These are phyloP conservation scores for Albula goreensis DNA, from an alignment of 2,113 vertebrate species.

Conservation along the genomic window DNA sequence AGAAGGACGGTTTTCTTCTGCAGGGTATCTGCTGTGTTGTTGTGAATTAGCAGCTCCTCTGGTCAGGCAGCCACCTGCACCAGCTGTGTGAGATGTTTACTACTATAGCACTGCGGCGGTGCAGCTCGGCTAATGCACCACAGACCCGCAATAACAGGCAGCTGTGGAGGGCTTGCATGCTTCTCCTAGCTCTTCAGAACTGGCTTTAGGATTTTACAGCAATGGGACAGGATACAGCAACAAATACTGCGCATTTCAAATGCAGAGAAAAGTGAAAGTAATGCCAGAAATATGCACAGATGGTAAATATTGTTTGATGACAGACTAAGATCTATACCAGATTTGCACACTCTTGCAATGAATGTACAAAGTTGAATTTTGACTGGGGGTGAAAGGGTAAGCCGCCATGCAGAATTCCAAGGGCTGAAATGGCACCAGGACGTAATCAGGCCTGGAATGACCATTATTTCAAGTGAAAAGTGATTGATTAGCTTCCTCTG, in stretches of 20 bases:
- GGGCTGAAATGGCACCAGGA: neutral
- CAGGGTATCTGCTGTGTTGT: no score
- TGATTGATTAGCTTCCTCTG: conserved; percentile 18
- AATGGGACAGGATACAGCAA: neutral
- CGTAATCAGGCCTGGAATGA: neutral
- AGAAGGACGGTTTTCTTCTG: no score
- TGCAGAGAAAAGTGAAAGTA: neutral
- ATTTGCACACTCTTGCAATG: neutral
- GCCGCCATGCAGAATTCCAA: neutral
- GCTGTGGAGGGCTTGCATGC: no score
- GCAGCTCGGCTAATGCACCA: neutral
- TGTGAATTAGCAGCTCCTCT: no score
- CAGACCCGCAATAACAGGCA: no score
- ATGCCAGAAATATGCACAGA: neutral
- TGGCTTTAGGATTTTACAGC: neutral
- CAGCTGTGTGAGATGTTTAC: no score
- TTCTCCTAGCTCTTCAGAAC: no score
- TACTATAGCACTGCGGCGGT: no score
- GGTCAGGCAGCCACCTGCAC: no score
- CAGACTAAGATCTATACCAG: neutral
- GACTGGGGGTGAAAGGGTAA: neutral
- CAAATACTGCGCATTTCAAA: neutral
- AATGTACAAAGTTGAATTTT: neutral
- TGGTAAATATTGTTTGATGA: neutral
- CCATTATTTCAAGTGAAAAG: neutral